Evolutionary conservation across 2,797 vertebrate genomes (phyloP), one percentile per base, ranked within the genome.

Genomic region (Coendou prehensilis): DNA sequence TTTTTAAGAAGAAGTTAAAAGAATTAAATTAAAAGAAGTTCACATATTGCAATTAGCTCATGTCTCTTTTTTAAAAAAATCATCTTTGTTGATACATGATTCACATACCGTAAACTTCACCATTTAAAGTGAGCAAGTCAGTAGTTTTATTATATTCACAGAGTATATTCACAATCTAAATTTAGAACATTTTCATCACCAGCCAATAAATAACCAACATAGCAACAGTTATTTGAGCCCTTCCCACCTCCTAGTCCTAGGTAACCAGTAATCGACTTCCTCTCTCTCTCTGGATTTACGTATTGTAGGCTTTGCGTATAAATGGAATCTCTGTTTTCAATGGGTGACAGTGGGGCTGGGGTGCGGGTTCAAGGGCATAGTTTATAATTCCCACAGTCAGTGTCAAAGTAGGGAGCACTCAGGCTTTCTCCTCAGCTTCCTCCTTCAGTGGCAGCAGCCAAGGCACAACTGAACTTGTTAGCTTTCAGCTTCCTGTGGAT

Each of bases 161-260:
- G 75, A 81, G 5, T 89, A 63, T 91, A 76, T 56, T 83, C 71
- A 84, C 59, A 90, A 37, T 86, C 30, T 69, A 50, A 71, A n/a
- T 94, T 94, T 73, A 63, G n/a, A 92, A 56, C 9, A 64, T 61
- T 93, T 93, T 87, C 9, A 50, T 69, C 37, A 71, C 11, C 69
- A 22, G 6, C 4, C 26, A 67, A 5, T 57, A 92, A 82, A n/a
- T 13, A 2, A 47, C 8, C 37, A 52, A 56, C 30, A 64, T 92
- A 33, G 57, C 54, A 89, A 69, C 50, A 69, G 17, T 87, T 79
- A 69, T 57, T 87, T 33, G n/a, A 67, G 13, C 56, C 73, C 17
- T 83, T 61, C 15, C 61, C 14, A 37, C 64, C 18, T 71, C 9
- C 20, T 61, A 89, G 82, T 85, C 33, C 6, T 93, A 13, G 59